A percentile compares a stretch with the other conserved stretches of the same genome.
These are phyloP conservation scores for Carapus acus DNA, from an alignment of 2,797 vertebrate genomes.

Conservation along the genomic window DNA sequence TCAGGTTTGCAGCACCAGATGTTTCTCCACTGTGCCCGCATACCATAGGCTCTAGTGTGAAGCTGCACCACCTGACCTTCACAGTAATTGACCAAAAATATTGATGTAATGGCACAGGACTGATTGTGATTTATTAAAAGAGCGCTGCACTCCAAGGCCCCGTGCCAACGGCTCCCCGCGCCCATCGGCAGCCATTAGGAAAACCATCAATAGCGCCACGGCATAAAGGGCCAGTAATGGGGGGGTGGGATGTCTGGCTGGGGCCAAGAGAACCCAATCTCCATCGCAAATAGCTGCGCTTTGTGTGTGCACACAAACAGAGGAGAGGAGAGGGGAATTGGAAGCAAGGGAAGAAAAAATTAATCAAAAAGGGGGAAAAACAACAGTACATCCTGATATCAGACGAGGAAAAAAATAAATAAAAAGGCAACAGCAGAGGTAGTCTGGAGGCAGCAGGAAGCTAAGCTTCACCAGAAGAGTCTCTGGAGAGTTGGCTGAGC, in stretches of 20 bases:
- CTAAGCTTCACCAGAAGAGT: conserved; percentile 61
- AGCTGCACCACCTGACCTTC: conserved; percentile 95
- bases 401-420: conserved; percentile 26
- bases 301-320: conserved; percentile 62
- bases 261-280: conserved; percentile 75
- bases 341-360: conserved; percentile 38
- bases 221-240: conserved; percentile 94
- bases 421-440: conserved; percentile 54
- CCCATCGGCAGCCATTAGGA: conserved; percentile 97
- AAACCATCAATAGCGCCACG: conserved; percentile 96
- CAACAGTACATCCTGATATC: conserved; percentile 26
- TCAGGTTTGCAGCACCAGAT: conserved; percentile 79
- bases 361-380: conserved; percentile 27
- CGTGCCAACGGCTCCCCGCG: conserved; percentile 91
- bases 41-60: conserved; percentile 79
- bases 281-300: conserved; percentile 81
- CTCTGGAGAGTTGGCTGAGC: conserved; percentile 67
- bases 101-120: conserved; percentile 98
- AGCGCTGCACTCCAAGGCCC: conserved; percentile 87
- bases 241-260: conserved; percentile 63
- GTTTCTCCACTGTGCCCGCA: conserved; percentile 80
- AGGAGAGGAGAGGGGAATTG: conserved; percentile 27
- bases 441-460: conserved; percentile 55
- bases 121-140: conserved; percentile 99
- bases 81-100: conserved; percentile 99